Evolutionary conservation across 1,140 invertebrate genomes (phyloP).

Genomic region (Megalonaias nervosa): DNA sequence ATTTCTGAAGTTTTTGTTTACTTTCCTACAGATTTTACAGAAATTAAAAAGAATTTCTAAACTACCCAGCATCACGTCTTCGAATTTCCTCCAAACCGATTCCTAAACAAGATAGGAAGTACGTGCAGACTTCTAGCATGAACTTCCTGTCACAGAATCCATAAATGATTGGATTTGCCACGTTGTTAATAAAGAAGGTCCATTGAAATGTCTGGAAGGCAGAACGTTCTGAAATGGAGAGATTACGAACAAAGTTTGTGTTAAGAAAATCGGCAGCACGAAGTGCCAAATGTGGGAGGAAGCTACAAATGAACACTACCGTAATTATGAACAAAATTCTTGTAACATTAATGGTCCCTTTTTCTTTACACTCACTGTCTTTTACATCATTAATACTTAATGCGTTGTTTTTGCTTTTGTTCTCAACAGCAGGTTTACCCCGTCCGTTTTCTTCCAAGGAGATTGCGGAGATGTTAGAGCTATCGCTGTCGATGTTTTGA

Average conservation of each 20-base stretch:
- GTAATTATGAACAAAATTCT: conserved; percentile 20
- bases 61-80: no score
- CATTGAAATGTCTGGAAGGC: conserved; percentile 17
- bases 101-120: no score
- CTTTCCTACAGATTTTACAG: no score
- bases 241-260: conserved; percentile 3
- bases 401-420: background rate
- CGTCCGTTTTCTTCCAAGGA: background rate
- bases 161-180: conserved; percentile 28
- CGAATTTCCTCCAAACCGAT: no score
- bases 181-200: conserved; percentile 25
- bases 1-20: no score
- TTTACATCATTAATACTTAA: background rate
- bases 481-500: background rate
- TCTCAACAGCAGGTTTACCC: background rate
- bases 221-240: background rate
- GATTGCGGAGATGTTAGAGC: background rate
- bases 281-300: conserved; percentile 21
- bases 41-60: no score
- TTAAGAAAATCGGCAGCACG: conserved; percentile 1
- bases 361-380: background rate
- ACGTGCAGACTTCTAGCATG: background rate
- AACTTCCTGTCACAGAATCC: conserved; percentile 18
- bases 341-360: conserved; percentile 10
- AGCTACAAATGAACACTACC: conserved; percentile 9